Base-by-base conservation (phyloP, 1,140 invertebrate species). In the Drosophila bifasciata region DNA sequence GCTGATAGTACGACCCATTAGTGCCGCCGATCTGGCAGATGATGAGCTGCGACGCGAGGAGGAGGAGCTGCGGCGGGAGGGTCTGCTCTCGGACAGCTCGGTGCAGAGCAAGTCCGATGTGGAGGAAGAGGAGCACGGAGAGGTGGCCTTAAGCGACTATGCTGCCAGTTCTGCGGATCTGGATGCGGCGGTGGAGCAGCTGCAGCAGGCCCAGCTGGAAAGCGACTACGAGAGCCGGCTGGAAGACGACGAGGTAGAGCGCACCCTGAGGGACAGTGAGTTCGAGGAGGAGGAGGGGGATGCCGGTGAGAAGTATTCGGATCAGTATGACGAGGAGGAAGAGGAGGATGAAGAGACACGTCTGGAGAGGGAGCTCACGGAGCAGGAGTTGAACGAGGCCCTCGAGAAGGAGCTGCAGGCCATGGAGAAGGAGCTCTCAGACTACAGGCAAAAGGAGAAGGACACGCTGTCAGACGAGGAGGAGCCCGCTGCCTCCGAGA, bases 1-100 rank as follows among this genome's bases (percentile, higher is more conserved):
- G 4, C 79, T 94, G n/a, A 93, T 93, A 15, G 93, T 94, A 17
- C 77, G 85, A n/a, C 92, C 92, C n/a, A 91, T 92, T 7, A 92
- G 92, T 72, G 89, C 90, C 6, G 76, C 89, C 2, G 83, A 91
- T 60, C 49, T 91, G 23, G 72, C 74, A n/a, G 88, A 90, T 25
- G 81, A 90, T 0, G 83, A 89, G 0, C 63, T 89, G 19, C 63
- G 77, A 0, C 73, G 79, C 5, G 90, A 91, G 13, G 90, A 91
- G 50, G 90, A 91, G 44, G 90, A 78, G 39, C 73, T 91, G 15
- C 66, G 86, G 1, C 69, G 90, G 1, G 86, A 90, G 46, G 90
- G 90, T 23, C 46, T 91, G 9, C 88, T 80, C 15, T 91, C 92
- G 0, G 92, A 93, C 41, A 89, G 78, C 51, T 92, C 92, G 4